These are phyloP conservation scores for Agrotis clavis DNA, from an alignment of 2,888 invertebrate species.

Conservation along the genomic window DNA sequence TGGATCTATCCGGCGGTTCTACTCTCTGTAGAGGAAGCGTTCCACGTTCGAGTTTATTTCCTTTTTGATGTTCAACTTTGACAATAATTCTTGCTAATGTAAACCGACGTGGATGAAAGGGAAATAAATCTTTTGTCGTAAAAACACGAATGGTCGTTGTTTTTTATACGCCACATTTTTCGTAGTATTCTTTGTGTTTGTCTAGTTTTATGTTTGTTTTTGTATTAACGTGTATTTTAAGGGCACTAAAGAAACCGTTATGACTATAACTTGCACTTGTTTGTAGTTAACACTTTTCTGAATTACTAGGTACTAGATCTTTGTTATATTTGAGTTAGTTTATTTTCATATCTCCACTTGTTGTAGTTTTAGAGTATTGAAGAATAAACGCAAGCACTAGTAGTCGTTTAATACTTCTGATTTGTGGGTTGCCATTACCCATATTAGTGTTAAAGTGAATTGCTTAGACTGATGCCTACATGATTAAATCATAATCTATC, in stretches of 20 bases:
- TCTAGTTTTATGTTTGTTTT: constrained; percentile 38
- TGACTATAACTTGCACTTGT: constrained; percentile 19
- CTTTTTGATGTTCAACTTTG: constrained; percentile 58
- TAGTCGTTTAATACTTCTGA: no score
- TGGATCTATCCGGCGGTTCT: constrained; percentile 19
- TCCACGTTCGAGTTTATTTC: constrained; percentile 45
- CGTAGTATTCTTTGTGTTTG: constrained; percentile 18
- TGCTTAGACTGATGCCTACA: no score
- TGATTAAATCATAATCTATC: no score
- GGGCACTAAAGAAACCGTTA: constrained; percentile 21
- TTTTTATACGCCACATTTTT: constrained; percentile 37
- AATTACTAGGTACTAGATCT: background rate
- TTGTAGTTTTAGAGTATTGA: background rate
- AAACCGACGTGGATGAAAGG: constrained; percentile 38
- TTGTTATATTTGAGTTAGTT: background rate
- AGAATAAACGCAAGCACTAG: no score
- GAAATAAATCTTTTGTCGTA: constrained; percentile 60
- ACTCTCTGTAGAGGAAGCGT: constrained; percentile 17
- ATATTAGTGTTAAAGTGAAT: no score
- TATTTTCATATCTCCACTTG: background rate
- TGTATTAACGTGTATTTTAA: constrained; percentile 27
- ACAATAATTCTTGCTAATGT: constrained; percentile 59
- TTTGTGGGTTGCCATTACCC: no score
- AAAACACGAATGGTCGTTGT: constrained; percentile 50
- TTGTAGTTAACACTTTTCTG: background rate